phyloP scores from a whole-genome alignment of 2,113 vertebrate species.

The Trichechus manatus region DNA sequence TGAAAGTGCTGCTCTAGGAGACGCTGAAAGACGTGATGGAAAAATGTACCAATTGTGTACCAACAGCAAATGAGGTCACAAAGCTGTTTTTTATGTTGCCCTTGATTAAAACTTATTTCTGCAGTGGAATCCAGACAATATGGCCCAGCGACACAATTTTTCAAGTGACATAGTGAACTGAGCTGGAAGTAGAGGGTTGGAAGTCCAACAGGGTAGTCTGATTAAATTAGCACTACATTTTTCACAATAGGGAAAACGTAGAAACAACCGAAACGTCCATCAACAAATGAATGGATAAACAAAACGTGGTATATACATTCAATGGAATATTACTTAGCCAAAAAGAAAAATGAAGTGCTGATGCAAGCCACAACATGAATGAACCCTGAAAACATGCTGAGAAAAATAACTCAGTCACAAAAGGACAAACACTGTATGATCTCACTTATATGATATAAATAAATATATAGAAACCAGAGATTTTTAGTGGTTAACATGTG shows the following conservation, averaged over 20 bases:
- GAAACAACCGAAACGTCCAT: too few species aligned
- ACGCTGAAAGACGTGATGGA: not conserved
- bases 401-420: not conserved
- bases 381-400: not conserved
- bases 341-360: not conserved
- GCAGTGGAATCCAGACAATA: not conserved
- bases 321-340: too few species aligned
- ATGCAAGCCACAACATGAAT: not conserved
- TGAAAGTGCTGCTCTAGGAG: slow-evolving; percentile 24
- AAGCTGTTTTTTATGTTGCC: not conserved
- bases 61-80: not conserved
- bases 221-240: not conserved
- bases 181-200: not conserved
- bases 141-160: not conserved
- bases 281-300: too few species aligned
- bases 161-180: not conserved
- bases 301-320: too few species aligned
- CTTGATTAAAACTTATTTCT: slow-evolving; percentile 36
- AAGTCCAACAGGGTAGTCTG: not conserved
- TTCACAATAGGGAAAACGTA: too few species aligned
- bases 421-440: not conserved
- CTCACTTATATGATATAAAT: not conserved
- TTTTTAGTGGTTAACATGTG: not conserved
- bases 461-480: not conserved
- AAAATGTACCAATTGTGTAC: not conserved